A percentile compares a stretch with the other conserved stretches of the same genome.
Evolutionary conservation across 2,888 invertebrate species (phyloP).

Genomic region (Hyalella azteca): DNA sequence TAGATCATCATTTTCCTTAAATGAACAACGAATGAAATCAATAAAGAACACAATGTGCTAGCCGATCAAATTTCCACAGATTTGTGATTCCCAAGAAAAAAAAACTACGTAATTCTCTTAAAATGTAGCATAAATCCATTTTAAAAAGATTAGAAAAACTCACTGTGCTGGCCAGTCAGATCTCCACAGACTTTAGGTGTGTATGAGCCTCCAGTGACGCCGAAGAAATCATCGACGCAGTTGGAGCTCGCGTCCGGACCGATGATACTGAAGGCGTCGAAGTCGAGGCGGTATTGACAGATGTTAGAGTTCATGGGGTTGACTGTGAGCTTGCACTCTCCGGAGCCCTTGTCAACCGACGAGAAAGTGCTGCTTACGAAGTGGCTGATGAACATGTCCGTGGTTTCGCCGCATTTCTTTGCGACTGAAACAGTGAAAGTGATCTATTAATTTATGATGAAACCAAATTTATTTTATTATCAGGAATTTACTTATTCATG

Average conservation of each 20-base stretch:
- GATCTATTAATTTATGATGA: too few relatives aligned
- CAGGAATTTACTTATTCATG: too few relatives aligned
- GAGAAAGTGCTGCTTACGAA: conserved; percentile 10
- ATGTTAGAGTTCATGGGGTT: conserved; percentile 28
- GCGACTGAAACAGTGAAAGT: conserved; percentile 2
- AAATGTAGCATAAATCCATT: too few relatives aligned
- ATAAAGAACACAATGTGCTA: too few relatives aligned
- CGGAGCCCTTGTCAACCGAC: conserved; percentile 1
- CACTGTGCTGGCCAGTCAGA: conserved; percentile 9
- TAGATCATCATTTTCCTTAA: too few relatives aligned
- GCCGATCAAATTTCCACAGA: too few relatives aligned
- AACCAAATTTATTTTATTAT: too few relatives aligned
- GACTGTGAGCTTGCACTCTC: conserved; percentile 36
- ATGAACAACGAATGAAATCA: too few relatives aligned
- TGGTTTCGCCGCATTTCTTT: conserved; percentile 6
- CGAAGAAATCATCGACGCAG: neutral
- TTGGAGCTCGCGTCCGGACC: neutral
- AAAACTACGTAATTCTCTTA: too few relatives aligned
- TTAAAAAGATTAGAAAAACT: too few relatives aligned
- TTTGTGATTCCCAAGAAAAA: too few relatives aligned
- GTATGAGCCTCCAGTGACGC: neutral
- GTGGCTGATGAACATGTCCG: conserved; percentile 20
- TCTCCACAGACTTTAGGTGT: conserved; percentile 9
- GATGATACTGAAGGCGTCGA: neutral
- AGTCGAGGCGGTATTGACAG: conserved; percentile 29